phyloP scores from a whole-genome alignment of 2,888 invertebrate genomes.

The Xestia sexstrigata region DNA sequence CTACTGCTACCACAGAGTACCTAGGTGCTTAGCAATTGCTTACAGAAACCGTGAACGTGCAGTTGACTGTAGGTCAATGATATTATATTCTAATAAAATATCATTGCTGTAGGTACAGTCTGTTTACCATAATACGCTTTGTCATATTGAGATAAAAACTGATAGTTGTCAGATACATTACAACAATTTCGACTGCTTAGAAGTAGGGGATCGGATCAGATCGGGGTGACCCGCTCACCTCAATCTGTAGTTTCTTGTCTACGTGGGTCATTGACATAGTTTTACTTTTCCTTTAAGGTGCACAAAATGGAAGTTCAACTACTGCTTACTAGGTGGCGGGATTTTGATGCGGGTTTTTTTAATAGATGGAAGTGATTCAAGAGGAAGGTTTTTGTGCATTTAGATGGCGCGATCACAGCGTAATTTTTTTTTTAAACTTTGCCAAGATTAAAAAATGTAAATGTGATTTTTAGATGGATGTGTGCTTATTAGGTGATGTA shows the following conservation, averaged over 20 bases:
- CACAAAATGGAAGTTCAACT: background rate
- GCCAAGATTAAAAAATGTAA: no score
- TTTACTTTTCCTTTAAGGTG: slow-evolving; percentile 13
- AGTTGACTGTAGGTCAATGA: background rate
- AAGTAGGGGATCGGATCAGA: slow-evolving; percentile 10
- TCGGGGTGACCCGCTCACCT: slow-evolving; percentile 35
- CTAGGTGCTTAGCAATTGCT: no score
- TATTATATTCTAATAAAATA: no score
- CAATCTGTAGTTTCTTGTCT: background rate
- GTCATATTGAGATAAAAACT: background rate
- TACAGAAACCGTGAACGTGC: background rate
- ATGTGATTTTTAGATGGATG: no score
- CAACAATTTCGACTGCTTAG: background rate
- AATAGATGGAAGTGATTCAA: no score
- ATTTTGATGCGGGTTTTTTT: background rate
- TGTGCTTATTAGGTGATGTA: no score
- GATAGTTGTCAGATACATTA: background rate
- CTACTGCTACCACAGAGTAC: background rate
- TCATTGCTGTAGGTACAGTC: no score
- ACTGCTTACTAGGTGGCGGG: slow-evolving; percentile 14
- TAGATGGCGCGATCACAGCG: no score
- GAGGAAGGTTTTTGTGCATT: no score
- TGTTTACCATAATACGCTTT: background rate
- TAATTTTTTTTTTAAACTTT: no score
- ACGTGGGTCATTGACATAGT: slow-evolving; percentile 40